A percentile compares a stretch with the other conserved stretches of the same genome.
Conservation (phyloP, 2,797 vertebrate genomes). For the Pangasius krempfi region DNA sequence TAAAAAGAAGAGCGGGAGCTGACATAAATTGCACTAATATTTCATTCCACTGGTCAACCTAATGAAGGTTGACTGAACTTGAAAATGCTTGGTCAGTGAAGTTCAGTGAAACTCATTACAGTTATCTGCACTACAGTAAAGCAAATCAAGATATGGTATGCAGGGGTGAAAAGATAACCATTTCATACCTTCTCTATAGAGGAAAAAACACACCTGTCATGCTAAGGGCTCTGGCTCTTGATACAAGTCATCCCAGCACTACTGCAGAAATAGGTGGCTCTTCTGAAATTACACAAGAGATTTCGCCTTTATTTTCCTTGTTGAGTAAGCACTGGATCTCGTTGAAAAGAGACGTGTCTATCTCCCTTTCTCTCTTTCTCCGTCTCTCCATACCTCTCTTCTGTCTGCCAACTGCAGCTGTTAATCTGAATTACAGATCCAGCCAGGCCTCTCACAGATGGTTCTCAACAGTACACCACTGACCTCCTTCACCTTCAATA, state of each 20-base stretch:
- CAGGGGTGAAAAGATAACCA: neutral
- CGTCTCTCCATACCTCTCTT: conserved; percentile 8
- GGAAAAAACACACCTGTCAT: neutral
- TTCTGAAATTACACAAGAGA: neutral
- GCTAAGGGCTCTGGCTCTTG: neutral
- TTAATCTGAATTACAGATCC: conserved; percentile 72
- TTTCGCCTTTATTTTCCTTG: neutral
- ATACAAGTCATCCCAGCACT: neutral
- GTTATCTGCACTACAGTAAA: neutral
- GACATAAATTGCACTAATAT: neutral
- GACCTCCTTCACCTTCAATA: conserved; percentile 76
- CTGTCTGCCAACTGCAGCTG: conserved; percentile 79
- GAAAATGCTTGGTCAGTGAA: neutral
- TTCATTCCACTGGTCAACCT: neutral
- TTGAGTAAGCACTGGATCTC: neutral
- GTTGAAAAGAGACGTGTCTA: neutral
- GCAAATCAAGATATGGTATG: neutral
- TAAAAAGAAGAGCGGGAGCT: too few relatives aligned
- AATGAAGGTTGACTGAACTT: neutral
- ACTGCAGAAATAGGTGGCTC: neutral
- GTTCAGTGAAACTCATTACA: too few relatives aligned
- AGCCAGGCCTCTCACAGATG: conserved; percentile 70
- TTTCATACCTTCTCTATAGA: neutral
- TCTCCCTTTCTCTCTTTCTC: neutral
- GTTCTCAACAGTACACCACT: conserved; percentile 73